Base-by-base conservation (phyloP, 1,140 invertebrate genomes). In the Rhizoglyphus robini region DNA sequence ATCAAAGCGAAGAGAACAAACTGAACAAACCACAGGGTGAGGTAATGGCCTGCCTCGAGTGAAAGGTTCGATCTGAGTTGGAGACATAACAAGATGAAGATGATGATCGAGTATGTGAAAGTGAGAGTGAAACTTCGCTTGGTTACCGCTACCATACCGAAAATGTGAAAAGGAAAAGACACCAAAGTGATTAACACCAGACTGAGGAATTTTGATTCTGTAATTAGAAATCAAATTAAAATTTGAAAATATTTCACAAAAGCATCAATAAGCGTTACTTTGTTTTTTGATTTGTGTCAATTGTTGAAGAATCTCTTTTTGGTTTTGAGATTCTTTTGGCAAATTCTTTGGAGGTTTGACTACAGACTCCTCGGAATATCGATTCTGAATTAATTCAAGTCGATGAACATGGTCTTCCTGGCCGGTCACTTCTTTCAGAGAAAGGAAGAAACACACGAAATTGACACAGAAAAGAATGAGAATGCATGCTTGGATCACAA, bases 81-180 rank as follows among this genome's bases (percentile, higher is more conserved):
- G 8, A 54, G 23, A 20, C 51, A 8, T 23, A 54, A 54, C 51
- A 54, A 8, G 23, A 54, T 54, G 31, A 54, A 54, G 8, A 23
- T 15, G 8, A 54, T 54, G 51, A 54, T 25, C 23, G 51, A 54
- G 51, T 54, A 54, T 11, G 51, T 54, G 8, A 54, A 32, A 8
- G 51, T 8, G 8, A 54, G 20, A 25, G 51, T 54, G 51, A 54
- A 54, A 54, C 51, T 54, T 27, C 51, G 51, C 23, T 54, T 54
- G 15, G 51, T 54, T 5, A 20, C 20, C 15, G 51, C 51, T 32
- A 54, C 51, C 8, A 54, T 11, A 54, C 51, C 51, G 31, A 54
- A 54, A 54, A 54, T 32, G 51, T 54, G 51, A 54, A 54, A 54
- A 11, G 51, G 51, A 54, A 54, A 32, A 5, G 51, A 54, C 8